Percentiles rank a stretch among this genome's conserved stretches.
Conservation (phyloP, 2,797 vertebrate genomes). For the Myotis vivesi region DNA sequence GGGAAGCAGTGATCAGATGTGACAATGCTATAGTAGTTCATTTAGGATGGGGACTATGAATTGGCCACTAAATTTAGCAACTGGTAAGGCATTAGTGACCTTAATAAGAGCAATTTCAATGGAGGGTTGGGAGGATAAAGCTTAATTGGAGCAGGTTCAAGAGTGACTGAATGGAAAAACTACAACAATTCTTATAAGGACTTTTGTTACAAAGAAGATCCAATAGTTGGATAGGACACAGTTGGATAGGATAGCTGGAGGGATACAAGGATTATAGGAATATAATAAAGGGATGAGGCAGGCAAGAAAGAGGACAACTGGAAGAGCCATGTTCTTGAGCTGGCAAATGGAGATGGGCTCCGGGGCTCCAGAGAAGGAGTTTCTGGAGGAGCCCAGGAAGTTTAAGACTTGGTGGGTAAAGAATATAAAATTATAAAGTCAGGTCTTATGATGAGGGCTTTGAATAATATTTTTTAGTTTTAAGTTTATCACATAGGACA, state of each 20-base stretch:
- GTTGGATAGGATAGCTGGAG: background rate
- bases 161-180: background rate
- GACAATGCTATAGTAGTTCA: background rate
- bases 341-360: background rate
- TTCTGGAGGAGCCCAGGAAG: background rate
- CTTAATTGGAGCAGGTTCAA: background rate
- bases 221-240: background rate
- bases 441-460: background rate
- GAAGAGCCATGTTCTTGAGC: background rate
- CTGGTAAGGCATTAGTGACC: background rate
- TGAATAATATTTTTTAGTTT: background rate
- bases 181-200: background rate
- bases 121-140: background rate
- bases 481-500: background rate
- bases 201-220: background rate
- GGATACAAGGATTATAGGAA: background rate
- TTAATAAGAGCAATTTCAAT: background rate
- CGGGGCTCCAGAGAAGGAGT: background rate
- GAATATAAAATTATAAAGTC: background rate
- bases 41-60: background rate
- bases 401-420: background rate
- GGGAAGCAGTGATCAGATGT: background rate
- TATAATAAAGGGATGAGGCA: background rate
- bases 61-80: background rate
- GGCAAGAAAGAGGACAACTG: background rate